Conservation (phyloP, 2,888 invertebrate genomes). For the Odontocolon sp. region DNA sequence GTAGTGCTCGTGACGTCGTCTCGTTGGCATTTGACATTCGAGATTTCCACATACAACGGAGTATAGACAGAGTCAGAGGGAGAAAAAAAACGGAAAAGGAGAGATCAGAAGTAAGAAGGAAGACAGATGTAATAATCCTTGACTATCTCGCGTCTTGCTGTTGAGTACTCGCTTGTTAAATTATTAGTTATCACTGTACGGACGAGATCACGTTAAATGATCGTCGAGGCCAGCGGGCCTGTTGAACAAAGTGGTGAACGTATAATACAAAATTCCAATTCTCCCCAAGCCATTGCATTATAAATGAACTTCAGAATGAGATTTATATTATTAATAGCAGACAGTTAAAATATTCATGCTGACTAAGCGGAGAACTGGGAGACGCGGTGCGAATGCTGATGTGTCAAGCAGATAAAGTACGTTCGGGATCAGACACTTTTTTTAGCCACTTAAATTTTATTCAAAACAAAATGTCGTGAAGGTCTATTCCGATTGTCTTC, state of each 20-base stretch:
- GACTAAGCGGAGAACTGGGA: background rate
- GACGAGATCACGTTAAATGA: slow-evolving; percentile 42
- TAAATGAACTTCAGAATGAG: no score
- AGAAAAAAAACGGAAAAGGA: background rate
- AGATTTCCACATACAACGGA: slow-evolving; percentile 4
- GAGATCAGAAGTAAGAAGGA: background rate
- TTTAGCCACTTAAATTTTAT: no score
- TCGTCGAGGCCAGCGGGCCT: slow-evolving; percentile 43
- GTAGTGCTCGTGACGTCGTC: slow-evolving; percentile 32
- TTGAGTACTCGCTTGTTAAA: slow-evolving; percentile 43
- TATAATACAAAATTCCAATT: slow-evolving; percentile 28
- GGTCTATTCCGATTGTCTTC: no score
- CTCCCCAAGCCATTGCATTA: background rate
- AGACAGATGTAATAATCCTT: slow-evolving; percentile 39
- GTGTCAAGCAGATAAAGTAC: background rate
- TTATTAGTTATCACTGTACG: slow-evolving; percentile 13
- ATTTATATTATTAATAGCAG: slow-evolving; percentile 8
- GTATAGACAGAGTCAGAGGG: background rate
- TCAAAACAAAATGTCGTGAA: no score
- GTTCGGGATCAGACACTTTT: background rate
- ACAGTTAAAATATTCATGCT: slow-evolving; percentile 3
- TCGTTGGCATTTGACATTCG: slow-evolving; percentile 34
- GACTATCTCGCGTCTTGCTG: slow-evolving; percentile 38
- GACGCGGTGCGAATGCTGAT: slow-evolving; percentile 16
- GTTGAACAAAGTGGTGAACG: slow-evolving; percentile 27